Evolutionary conservation across 2,888 invertebrate genomes (phyloP).

Genomic region (Drosophila limbata): DNA sequence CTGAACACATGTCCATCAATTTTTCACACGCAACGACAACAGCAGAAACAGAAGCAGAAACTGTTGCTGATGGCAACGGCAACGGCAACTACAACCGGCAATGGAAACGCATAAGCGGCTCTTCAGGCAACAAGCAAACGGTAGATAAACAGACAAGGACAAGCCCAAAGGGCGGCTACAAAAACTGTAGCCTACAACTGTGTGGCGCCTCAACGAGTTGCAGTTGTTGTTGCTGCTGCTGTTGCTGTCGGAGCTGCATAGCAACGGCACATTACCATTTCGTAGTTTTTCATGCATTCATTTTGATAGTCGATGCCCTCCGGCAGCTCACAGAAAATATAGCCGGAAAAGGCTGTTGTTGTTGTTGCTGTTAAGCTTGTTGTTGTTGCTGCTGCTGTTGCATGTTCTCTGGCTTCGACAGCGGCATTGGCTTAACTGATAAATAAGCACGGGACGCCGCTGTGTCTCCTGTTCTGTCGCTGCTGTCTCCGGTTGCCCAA

Average conservation of each 20-base stretch:
- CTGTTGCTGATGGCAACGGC: slow-evolving; percentile 55
- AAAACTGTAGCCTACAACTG: slow-evolving; percentile 43
- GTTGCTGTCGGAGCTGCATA: slow-evolving; percentile 42
- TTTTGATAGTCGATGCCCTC: slow-evolving; percentile 62
- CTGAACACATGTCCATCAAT: slow-evolving; percentile 68
- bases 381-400: slow-evolving; percentile 6
- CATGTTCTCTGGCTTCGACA: slow-evolving; percentile 24
- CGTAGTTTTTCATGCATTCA: slow-evolving; percentile 78
- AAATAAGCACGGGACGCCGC: slow-evolving; percentile 56
- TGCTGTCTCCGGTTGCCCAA: slow-evolving; percentile 43
- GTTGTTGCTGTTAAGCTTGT: not conserved
- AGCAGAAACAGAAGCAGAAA: slow-evolving; percentile 28
- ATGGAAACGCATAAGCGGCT: slow-evolving; percentile 67
- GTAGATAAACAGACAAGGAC: slow-evolving; percentile 67
- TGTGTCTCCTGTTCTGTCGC: slow-evolving; percentile 29
- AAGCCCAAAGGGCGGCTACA: slow-evolving; percentile 35
- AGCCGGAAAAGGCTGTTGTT: slow-evolving; percentile 24
- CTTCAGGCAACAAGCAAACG: slow-evolving; percentile 40
- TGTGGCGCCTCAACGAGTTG: slow-evolving; percentile 29
- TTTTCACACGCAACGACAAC: slow-evolving; percentile 49
- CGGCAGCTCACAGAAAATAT: slow-evolving; percentile 63
- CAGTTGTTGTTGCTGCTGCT: slow-evolving; percentile 25
- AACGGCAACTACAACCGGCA: slow-evolving; percentile 27
- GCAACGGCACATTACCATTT: slow-evolving; percentile 75
- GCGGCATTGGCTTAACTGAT: slow-evolving; percentile 62